Conservation (phyloP, 2,113 vertebrate genomes). For the Otocyon megalotis region DNA sequence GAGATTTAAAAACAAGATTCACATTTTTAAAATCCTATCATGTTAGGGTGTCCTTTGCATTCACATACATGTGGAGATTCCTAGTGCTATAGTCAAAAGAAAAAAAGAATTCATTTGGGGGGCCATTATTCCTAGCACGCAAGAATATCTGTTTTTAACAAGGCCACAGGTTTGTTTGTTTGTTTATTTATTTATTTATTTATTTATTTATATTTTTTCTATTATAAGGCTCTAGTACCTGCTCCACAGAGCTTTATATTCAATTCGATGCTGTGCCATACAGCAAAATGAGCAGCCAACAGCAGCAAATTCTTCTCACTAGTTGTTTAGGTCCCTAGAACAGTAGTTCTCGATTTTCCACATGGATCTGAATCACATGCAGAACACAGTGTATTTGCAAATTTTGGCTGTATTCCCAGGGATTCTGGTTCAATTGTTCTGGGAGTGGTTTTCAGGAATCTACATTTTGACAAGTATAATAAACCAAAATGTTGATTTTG, state of each 20-base stretch:
- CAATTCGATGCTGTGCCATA: background rate
- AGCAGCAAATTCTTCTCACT: background rate
- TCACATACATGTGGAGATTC: background rate
- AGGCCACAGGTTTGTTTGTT: background rate
- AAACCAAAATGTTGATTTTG: background rate
- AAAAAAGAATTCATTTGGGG: background rate
- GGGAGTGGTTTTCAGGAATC: background rate
- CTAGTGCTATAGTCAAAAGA: background rate
- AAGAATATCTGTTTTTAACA: background rate
- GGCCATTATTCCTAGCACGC: background rate
- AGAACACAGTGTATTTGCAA: background rate
- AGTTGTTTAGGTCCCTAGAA: background rate
- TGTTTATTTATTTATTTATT: background rate
- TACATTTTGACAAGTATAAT: slow-evolving; percentile 44
- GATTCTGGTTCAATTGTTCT: background rate
- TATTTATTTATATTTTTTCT: background rate
- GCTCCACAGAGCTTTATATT: background rate
- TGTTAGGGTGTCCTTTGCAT: background rate
- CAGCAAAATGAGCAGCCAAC: background rate
- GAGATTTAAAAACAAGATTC: background rate
- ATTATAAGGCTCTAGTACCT: background rate
- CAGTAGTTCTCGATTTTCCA: background rate
- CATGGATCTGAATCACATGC: background rate
- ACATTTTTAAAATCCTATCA: background rate
- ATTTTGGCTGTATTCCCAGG: background rate